Base-by-base conservation (phyloP, 2,888 invertebrate species). In the Pachydiplax longipennis region DNA sequence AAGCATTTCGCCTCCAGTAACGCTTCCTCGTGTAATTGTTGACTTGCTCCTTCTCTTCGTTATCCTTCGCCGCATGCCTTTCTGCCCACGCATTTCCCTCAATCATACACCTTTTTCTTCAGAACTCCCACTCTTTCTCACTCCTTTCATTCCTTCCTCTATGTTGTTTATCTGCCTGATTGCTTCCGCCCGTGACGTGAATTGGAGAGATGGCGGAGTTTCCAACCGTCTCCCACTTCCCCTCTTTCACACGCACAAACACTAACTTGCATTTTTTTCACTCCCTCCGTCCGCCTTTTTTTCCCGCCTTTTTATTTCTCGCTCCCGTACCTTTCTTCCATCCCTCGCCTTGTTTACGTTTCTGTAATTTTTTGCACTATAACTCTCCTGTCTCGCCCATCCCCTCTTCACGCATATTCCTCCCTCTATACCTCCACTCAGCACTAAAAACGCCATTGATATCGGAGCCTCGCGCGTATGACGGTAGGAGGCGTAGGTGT, bases 151-250 rank as follows among this genome's bases (percentile, higher is more conserved):
- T 61, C 87, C 87, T 37, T 37, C 61, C 90, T 81, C 81, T 40
- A 81, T 90, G 90, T 81, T 81, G 80, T 80, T 90, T 90, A 81
- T 90, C 90, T 80, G 80, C 80, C 53, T 90, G 90, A 90, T 61
- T 90, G 80, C 90, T 80, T 90, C 90, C 80, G 81, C 80, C 53
- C 80, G 90, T 81, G 90, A 90, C 87, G 61, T 87, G 87, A 87
- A 87, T 87, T 61, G 87, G 90, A 31, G 25, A 90, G 73, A 44
- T 25, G 80, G 44, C 61, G 35, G 8, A 35, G n/a, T 31, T 61
- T 58, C 90, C 18, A 61, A 25, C 90, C 37, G 4, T 40, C 40
- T 37, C 31, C 31, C 82, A 12, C 13, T n/a, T 6, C 53, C 82
- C 44, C 22, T 15, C 80, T 81, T 37, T 81, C 35, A 35, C 81